Conservation (phyloP, 2,888 invertebrate genomes). For the Julus scanicus region DNA sequence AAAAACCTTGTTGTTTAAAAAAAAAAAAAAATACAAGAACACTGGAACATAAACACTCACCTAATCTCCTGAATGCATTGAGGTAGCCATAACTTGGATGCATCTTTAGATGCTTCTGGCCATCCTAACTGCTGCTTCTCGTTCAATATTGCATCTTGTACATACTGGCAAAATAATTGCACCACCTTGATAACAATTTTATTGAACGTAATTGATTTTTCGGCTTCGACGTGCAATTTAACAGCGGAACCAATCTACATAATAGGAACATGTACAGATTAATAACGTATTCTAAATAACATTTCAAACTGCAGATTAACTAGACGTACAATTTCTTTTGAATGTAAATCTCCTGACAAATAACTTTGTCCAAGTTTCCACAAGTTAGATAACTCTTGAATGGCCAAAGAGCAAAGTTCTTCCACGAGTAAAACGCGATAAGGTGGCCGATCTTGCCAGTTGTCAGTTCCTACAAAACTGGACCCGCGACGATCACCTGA, state of each 20-base stretch:
- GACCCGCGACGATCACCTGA: slow-evolving; percentile 46
- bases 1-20: too few relatives aligned
- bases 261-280: neutral
- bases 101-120: slow-evolving; percentile 49
- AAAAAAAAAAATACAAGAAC: too few relatives aligned
- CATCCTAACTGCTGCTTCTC: neutral
- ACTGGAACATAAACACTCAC: slow-evolving; percentile 60
- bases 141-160: slow-evolving; percentile 72
- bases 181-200: slow-evolving; percentile 82
- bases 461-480: slow-evolving; percentile 12
- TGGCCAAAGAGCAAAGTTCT: slow-evolving; percentile 79
- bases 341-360: slow-evolving; percentile 86
- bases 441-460: slow-evolving; percentile 68
- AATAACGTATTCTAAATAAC: too few relatives aligned
- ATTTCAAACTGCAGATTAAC: neutral
- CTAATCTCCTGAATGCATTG: slow-evolving; percentile 82
- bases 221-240: neutral
- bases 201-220: neutral
- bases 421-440: slow-evolving; percentile 81
- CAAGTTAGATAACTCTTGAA: slow-evolving; percentile 85
- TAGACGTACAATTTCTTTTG: slow-evolving; percentile 68
- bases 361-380: slow-evolving; percentile 97
- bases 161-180: slow-evolving; percentile 78
- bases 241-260: neutral
- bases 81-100: slow-evolving; percentile 68